These are phyloP conservation scores for Drosophila fulvimacula DNA, from an alignment of 2,888 invertebrate species.

Conservation along the genomic window DNA sequence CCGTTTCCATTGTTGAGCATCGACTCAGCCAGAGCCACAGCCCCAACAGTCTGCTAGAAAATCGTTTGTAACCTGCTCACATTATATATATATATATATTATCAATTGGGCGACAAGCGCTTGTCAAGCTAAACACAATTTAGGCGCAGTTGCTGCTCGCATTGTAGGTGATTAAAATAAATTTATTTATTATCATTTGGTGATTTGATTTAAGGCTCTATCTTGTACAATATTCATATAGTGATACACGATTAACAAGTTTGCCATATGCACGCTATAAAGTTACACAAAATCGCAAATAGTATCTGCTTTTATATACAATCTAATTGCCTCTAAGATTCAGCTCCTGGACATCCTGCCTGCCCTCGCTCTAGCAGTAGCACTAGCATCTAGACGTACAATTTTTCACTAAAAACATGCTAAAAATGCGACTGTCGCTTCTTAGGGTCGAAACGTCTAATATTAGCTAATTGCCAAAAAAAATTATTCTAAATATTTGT, in stretches of 20 bases:
- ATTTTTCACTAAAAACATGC: constrained; percentile 53
- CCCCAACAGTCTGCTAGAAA: constrained; percentile 29
- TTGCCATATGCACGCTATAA: constrained; percentile 3
- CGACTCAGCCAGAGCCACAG: constrained; percentile 31
- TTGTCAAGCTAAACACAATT: constrained; percentile 18
- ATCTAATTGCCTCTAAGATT: neutral
- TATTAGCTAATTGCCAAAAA: constrained; percentile 67
- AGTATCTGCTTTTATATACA: constrained; percentile 23
- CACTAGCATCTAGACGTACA: constrained; percentile 43
- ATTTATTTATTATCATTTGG: constrained; percentile 77
- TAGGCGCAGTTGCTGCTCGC: neutral
- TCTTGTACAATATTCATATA: constrained; percentile 61
- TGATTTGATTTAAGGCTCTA: constrained; percentile 80
- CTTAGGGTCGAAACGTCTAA: constrained; percentile 40
- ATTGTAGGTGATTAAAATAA: constrained; percentile 50
- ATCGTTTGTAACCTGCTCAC: constrained; percentile 20
- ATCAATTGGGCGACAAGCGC: constrained; percentile 26
- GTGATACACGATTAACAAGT: constrained; percentile 39
- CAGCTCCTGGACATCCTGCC: neutral
- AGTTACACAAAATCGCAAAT: constrained; percentile 2
- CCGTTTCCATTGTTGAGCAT: constrained; percentile 69
- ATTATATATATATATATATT: neutral
- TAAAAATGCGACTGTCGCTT: constrained; percentile 59
- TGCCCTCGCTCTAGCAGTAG: too few species aligned
- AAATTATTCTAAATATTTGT: constrained; percentile 62